Evolutionary conservation across 1,140 invertebrate genomes (phyloP), one percentile per base, ranked within the genome.

Genomic region (Scaptomyza hsui): DNA sequence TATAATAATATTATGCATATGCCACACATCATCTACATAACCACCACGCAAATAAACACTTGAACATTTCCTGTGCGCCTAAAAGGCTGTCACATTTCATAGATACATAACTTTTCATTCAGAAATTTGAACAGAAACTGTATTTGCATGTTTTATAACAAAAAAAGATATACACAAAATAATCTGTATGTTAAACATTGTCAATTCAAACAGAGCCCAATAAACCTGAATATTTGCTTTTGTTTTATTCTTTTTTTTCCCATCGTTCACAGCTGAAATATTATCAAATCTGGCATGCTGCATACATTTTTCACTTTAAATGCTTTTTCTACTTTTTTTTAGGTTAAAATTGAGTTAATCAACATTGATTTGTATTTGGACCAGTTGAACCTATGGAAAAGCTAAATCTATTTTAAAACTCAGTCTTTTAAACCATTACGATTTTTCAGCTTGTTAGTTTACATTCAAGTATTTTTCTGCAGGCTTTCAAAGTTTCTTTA

Each of bases 131-230:
- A 29, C 13, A n/a, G 18, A 39, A 41, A 12, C 32, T 49, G 44
- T 19, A 68, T 69, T 69, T 49, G 59, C 49, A 69, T 41, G 65
- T 55, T 63, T 48, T 63, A 55, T 55, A 42, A 13, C 16, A 63
- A 45, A 16, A 52, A n/a, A 52, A 51, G 44, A 44, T 2, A 21
- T 21, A 21, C 19, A 21, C 19, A 21, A 4, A 21, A 21, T 21
- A 21, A 2, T 21, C 19, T 21, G 4, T 21, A 21, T 4, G 4
- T 7, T 15, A 32, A 26, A 60, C 51, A 45, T 68, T 52, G 48
- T 19, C 47, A 68, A 42, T 42, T 26, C 29, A 19, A 37, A 37
- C 49, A 41, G 12, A 35, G 29, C 18, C 13, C n/a, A 7, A 18
- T 44, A 45, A 55, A 49, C 42, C 26, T 35, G 29, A 18, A 4